Base-by-base conservation (phyloP, 2,113 vertebrate species). In the Paedocypris sp. region DNA sequence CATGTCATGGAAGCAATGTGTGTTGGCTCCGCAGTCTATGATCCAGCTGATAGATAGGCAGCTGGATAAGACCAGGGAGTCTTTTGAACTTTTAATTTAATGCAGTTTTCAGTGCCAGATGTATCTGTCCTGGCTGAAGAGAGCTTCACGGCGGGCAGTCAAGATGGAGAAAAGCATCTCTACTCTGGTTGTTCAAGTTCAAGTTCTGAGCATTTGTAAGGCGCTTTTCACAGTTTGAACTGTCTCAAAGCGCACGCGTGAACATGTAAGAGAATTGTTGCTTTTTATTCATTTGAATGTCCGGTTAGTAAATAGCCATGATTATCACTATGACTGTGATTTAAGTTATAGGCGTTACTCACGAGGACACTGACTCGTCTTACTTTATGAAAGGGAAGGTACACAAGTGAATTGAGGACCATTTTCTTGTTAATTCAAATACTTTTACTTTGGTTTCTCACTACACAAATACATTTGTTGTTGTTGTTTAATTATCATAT, bases 11-110 rank as follows among this genome's bases (percentile, higher is more conserved):
- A 82, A 81, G 68, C 35, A 71, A 68, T 52, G 68, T 70, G 81
- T 75, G 60, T 43, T 26, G 36, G 46, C 64, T 60, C 45, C 75
- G 80, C 75, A 60, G 51, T 75, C 50, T 64, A 72, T 73, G 73
- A 73, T 69, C 80, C 46, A 78, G 62, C n/a, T n/a, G 70, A 10
- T 76, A 74, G 73, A 83, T 82, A 76, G 75, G 73, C 80, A 83
- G 84, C 74, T 77, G 56, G 80, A 76, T 81, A 74, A 82, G 25
- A 20, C 25, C 18, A 33, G 47, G 75, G 69, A 75, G 66, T 72
- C 80, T 76, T 77, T 71, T 68, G 65, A 66, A 33, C 73, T 67
- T 42, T 66, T 49, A 72, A 62, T 57, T 56, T 23, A 58, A 76
- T 59, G 71, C 80, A 70, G 71, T 59, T 69, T 67, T 76, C 70